Base-by-base conservation (phyloP, 2,888 invertebrate genomes). In the Clostera curtula region DNA sequence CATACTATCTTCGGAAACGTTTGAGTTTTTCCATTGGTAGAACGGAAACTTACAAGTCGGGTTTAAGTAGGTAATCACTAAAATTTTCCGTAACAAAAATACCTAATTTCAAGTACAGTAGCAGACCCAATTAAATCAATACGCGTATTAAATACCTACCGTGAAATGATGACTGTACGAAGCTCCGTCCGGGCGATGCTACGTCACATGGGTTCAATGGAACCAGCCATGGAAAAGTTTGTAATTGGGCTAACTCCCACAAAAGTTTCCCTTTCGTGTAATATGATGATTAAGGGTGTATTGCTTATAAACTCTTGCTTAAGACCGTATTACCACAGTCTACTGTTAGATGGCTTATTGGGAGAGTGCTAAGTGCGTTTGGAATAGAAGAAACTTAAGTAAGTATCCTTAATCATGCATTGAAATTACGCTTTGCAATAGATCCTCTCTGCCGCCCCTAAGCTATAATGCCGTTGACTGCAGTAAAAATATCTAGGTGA, bases 151-250 rank as follows among this genome's bases (percentile, higher is more conserved):
- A 17, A 24, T 27, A 19, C 19, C 12, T 16, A 32, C 36, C 28
- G 28, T n/a, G n/a, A n/a, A n/a, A n/a, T 28, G 44, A 45, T 50
- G 48, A 48, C 36, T 45, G 40, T 37, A 27, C 31, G 14, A 15
- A 22, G 25, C 8, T 13, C 24, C 11, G 4, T 13, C 8, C 8
- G 10, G 14, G 9, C 8, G 19, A 10, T n/a, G 14, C 15, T 6
- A 34, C 44, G 43, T 51, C 36, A 43, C 24, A 30, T 33, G 24
- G 36, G 43, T 49, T 49, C 39, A 49, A 46, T 56, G 57, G 45
- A 56, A 57, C 41, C 42, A 52, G 29, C 43, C 28, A 50, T 57
- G 66, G 65, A 65, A 66, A 57, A 34, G 25, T 64, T 61, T 47
- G 36, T 22, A 23, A 24, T 33, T 33, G 25, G 32, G 46, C 47